phyloP scores from a whole-genome alignment of 2,797 vertebrate species.

The Gallinago nigripennis region DNA sequence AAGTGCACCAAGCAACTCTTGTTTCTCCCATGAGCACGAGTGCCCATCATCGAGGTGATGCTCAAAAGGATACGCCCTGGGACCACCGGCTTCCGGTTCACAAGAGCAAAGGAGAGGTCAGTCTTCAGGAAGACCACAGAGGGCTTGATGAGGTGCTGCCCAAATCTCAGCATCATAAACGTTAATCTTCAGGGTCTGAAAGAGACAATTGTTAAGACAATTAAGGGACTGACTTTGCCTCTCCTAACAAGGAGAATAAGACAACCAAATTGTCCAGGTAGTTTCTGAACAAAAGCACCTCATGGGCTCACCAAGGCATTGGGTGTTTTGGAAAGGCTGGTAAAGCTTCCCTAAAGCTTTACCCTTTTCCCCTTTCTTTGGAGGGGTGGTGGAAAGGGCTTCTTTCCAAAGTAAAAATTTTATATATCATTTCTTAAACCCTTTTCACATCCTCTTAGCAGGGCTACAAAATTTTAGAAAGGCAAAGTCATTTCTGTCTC shows the following conservation, averaged over 20 bases:
- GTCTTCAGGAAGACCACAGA: conserved; percentile 86
- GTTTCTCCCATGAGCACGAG: background rate
- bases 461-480: background rate
- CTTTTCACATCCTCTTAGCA: background rate
- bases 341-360: background rate
- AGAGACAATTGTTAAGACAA: background rate
- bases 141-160: conserved; percentile 87
- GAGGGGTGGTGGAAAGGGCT: background rate
- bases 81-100: conserved; percentile 89
- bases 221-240: background rate
- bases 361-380: background rate
- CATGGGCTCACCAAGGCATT: background rate
- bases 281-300: background rate
- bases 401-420: background rate
- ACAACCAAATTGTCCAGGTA: background rate
- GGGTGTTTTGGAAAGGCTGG: background rate
- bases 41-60: background rate
- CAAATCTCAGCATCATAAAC: conserved; percentile 75
- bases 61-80: conserved; percentile 88
- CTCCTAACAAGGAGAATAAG: background rate
- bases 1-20: accelerated
- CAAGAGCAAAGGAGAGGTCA: conserved; percentile 86
- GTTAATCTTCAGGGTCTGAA: conserved; percentile 16
- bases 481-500: background rate
- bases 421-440: background rate